Evolutionary conservation across 2,888 invertebrate genomes (phyloP).

Genomic region (Diaphora mendica): DNA sequence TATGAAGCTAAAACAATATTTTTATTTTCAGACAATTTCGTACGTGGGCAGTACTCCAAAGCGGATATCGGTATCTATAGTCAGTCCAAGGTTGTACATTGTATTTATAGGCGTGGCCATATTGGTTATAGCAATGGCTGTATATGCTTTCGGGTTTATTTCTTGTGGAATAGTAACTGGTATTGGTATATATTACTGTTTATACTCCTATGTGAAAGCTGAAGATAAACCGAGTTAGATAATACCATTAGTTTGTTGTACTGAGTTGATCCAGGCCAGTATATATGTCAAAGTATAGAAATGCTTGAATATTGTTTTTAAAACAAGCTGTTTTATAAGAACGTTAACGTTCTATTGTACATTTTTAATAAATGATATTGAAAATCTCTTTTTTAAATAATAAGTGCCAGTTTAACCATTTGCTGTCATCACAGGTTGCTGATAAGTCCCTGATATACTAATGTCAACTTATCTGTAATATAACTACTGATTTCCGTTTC

Average conservation of each 20-base stretch:
- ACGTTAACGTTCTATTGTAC: background rate
- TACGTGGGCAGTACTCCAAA: constrained; percentile 65
- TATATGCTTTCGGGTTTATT: constrained; percentile 63
- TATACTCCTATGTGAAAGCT: constrained; percentile 29
- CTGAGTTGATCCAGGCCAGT: background rate
- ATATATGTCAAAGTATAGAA: no score
- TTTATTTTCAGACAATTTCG: constrained; percentile 68
- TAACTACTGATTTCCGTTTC: no score
- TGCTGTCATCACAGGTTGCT: no score
- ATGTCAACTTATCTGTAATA: no score
- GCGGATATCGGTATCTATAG: constrained; percentile 52
- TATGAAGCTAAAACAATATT: constrained; percentile 4
- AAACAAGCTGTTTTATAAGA: background rate
- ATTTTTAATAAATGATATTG: background rate
- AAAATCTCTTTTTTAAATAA: no score
- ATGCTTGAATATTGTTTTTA: no score
- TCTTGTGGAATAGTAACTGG: constrained; percentile 56
- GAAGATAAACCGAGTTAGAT: constrained; percentile 35
- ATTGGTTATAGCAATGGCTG: constrained; percentile 59
- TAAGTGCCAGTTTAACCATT: no score
- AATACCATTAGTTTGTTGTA: background rate
- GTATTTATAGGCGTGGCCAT: constrained; percentile 59
- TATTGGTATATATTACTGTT: constrained; percentile 47
- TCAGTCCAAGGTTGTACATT: constrained; percentile 49
- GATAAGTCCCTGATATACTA: no score